Base-by-base conservation (phyloP, 2,888 invertebrate species). In the Prosapia bicincta region DNA sequence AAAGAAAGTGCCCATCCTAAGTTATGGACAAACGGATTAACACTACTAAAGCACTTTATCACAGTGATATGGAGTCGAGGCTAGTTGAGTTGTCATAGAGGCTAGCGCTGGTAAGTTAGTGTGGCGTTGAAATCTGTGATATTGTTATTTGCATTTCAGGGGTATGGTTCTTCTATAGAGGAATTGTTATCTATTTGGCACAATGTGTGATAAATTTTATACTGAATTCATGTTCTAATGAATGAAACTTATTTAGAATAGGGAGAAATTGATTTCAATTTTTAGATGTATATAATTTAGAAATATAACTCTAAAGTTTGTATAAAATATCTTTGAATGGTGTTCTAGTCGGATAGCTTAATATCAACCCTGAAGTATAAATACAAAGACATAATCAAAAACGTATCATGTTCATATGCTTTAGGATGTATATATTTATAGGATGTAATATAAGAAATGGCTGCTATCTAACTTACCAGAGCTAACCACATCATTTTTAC, bases 371-470 rank as follows among this genome's bases (percentile, higher is more conserved):
- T 54, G 54, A 54, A 54, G 54, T 54, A 54, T 54, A 54, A 54
- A 54, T 54, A 54, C 20, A 20, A 20, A 54, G 20, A 20, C 54
- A 54, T 54, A 54, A 54, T 54, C 54, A 54, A 54, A 54, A 54
- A 54, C 38, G 54, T 54, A 54, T 54, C 54, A 54, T 54, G 54
- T 54, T 54, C 20, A 54, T 54, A 54, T 54, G 54, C 54, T 54
- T 54, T 54, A 54, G 54, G 20, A 38, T 38, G 38, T 54, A 54
- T 54, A 54, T 54, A 54, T 54, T 54, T 54, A 54, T 54, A 54
- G n/a, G 54, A 43, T 73, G 69, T 74, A 74, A 74, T 74, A 54
- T 74, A 74, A 74, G 74, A 74, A 74, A 69, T 74, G 74, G 74
- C 74, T 65, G 65, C 30, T 67, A 26, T 65, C 54, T 54, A 54